Conservation (phyloP, 2,888 invertebrate genomes). For the Drosophila neoperkinsi region DNA sequence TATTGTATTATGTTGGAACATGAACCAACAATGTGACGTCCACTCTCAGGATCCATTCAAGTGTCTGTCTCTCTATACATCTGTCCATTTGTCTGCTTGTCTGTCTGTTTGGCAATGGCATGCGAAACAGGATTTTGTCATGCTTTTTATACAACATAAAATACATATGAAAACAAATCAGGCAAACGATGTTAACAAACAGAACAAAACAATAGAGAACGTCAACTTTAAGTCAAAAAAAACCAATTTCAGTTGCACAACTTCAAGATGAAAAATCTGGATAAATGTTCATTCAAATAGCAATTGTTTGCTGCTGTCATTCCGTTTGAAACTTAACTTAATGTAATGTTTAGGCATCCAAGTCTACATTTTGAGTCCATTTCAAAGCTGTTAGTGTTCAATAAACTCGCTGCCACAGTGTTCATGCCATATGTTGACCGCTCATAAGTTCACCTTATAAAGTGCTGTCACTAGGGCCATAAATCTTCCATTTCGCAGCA, state of each 20-base stretch:
- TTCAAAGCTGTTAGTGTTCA: conserved; percentile 14
- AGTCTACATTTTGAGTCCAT: background rate
- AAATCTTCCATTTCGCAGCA: conserved; percentile 32
- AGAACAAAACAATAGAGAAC: conserved; percentile 6
- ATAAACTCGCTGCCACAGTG: conserved; percentile 28
- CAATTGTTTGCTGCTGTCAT: conserved; percentile 6
- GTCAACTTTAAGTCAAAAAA: background rate
- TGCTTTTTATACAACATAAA: conserved; percentile 40
- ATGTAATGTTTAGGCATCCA: background rate
- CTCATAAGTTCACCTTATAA: conserved; percentile 34
- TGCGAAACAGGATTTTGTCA: conserved; percentile 66
- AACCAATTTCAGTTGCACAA: conserved; percentile 2
- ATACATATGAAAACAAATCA: conserved; percentile 61
- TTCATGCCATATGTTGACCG: conserved; percentile 4
- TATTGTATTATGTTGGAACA: conserved; percentile 36
- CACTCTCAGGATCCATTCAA: conserved; percentile 9
- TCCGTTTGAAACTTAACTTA: background rate
- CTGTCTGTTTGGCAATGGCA: conserved; percentile 49
- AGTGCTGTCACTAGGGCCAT: background rate
- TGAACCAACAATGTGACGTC: conserved; percentile 27
- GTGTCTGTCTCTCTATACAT: conserved; percentile 4
- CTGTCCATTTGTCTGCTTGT: conserved; percentile 10
- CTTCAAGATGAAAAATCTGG: background rate
- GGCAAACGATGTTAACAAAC: conserved; percentile 36
- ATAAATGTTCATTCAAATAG: conserved; percentile 1